Evolutionary conservation across 2,113 vertebrate species (phyloP).

Genomic region (Bungarus multicinctus): DNA sequence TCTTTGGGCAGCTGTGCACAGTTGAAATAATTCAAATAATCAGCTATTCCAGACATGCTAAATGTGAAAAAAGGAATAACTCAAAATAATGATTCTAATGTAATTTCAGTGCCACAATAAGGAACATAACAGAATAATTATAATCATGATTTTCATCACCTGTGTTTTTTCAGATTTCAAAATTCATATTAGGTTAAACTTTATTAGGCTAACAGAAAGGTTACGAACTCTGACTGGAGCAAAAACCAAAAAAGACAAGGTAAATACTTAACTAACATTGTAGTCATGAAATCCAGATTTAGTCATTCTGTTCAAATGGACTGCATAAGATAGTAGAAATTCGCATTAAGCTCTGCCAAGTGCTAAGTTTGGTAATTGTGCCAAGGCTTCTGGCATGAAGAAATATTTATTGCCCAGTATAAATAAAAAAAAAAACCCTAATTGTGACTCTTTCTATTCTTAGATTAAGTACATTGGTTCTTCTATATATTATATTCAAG

Average conservation of each 20-base stretch:
- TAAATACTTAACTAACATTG: background rate
- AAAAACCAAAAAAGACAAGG: background rate
- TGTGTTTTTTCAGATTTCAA: background rate
- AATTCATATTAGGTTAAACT: background rate
- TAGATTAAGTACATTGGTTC: background rate
- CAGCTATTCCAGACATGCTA: background rate
- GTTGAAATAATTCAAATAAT: background rate
- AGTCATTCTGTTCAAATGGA: background rate
- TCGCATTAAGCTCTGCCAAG: background rate
- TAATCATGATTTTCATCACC: background rate
- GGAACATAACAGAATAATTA: background rate
- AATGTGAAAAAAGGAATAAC: background rate
- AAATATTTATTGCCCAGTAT: background rate
- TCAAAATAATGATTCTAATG: background rate
- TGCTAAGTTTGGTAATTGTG: background rate
- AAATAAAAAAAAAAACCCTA: background rate
- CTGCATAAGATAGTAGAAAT: background rate
- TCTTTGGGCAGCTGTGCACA: background rate
- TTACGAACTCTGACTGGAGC: background rate
- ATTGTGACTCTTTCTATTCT: background rate
- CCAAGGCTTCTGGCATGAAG: background rate
- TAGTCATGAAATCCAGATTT: background rate
- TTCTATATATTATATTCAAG: background rate
- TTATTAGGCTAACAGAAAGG: background rate
- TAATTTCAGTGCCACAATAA: background rate